phyloP scores from a whole-genome alignment of 1,140 invertebrate genomes.

The Pogonomyrmex californicus region DNA sequence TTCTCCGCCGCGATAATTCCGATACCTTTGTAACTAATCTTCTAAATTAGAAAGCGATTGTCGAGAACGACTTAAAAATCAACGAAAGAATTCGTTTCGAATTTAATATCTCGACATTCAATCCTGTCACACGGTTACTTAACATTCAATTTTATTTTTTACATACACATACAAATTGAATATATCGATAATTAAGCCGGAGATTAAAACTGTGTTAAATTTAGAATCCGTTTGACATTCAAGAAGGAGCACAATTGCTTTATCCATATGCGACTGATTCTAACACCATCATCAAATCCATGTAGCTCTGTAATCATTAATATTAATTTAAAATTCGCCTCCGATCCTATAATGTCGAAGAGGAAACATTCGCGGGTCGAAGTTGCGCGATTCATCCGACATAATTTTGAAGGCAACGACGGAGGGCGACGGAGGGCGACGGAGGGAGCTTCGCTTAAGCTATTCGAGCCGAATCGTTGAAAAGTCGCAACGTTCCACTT shows the following conservation, averaged over 20 bases:
- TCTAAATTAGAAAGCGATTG: background rate
- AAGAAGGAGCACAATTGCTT: background rate
- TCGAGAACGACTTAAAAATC: constrained; percentile 14
- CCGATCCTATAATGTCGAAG: background rate
- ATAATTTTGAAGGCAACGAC: background rate
- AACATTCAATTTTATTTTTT: background rate
- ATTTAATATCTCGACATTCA: background rate
- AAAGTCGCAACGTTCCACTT: background rate
- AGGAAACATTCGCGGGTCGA: background rate
- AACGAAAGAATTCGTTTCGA: background rate
- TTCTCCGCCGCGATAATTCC: background rate
- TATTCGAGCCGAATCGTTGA: background rate
- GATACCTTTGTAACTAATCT: background rate
- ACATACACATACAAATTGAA: background rate
- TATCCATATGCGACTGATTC: background rate
- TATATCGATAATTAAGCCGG: background rate
- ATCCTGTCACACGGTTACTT: background rate
- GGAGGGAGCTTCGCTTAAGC: background rate
- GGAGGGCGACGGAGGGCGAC: background rate
- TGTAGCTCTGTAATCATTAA: background rate
- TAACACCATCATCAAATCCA: background rate
- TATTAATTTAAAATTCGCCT: background rate
- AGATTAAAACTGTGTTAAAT: background rate
- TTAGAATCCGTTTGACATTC: background rate
- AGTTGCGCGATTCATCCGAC: background rate